Base-by-base conservation (phyloP, 2,113 vertebrate genomes). In the Callorhinus ursinus region DNA sequence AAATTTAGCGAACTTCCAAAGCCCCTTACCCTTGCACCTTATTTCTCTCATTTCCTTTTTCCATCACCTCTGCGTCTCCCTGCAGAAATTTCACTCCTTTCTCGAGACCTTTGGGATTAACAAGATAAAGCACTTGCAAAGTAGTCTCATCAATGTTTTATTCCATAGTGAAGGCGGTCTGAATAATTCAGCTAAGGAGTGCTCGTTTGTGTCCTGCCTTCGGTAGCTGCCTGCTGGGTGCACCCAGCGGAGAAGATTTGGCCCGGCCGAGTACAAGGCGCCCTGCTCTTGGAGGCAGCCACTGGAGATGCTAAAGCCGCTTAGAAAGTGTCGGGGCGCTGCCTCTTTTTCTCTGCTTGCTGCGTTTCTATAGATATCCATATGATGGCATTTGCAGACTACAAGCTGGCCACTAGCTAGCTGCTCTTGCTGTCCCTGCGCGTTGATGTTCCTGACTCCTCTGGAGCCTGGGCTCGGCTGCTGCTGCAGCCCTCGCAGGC, bases 41-140 rank as follows among this genome's bases (percentile, higher is more conserved):
- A 6, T 82, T 36, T 36, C 46, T 67, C n/a, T 61, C 31, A 28
- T 93, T 94, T 93, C 39, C 57, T 77, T 96, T 59, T 39, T 21
- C 33, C 57, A 33, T 79, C 59, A 55, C 61, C 72, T 91, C 77
- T 28, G 4, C n/a, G 2, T 55, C 88, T 49, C 55, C 65, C 77
- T 90, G 33, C 76, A 55, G 94, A 97, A 96, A 98, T 87, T 77
- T 93, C 97, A 77, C 83, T 90, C 12, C 39, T 33, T 97, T 95
- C 94, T 93, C 0, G 5, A 95, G 94, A 85, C 63, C 88, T 74
- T 96, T 96, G 72, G 71, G 94, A 96, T 98, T 90, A 96, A 87
- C 83, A 92, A 95, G 89, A 97, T 95, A 97, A 96, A 98, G 97
- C 97, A 96, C 96, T 98, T 97, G 83, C 95, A 97, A 97, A 98